phyloP scores from a whole-genome alignment of 2,888 invertebrate species.

The Nematopogon swammerdamellus region DNA sequence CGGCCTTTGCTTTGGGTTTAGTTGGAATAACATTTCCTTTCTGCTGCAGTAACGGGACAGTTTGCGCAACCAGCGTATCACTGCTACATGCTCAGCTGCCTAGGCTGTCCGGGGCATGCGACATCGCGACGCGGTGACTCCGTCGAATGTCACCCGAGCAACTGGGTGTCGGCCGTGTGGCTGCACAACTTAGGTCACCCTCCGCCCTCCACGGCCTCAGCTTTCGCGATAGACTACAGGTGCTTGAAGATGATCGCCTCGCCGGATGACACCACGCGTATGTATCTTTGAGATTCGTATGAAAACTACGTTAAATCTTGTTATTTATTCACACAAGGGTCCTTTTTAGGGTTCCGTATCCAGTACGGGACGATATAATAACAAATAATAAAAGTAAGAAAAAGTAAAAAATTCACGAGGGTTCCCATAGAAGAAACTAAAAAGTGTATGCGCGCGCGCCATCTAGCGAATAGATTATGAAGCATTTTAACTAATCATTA shows the following conservation, averaged over 20 bases:
- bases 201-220: conserved; percentile 32
- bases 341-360: no score
- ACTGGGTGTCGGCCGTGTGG: conserved; percentile 44
- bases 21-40: no score
- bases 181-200: conserved; percentile 41
- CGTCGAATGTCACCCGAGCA: conserved; percentile 31
- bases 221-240: conserved; percentile 35
- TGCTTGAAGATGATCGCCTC: conserved; percentile 47
- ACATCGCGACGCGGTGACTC: conserved; percentile 19
- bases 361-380: no score
- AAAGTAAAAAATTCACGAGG: no score
- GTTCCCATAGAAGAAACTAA: no score
- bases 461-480: no score
- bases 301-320: no score
- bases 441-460: no score
- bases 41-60: not conserved
- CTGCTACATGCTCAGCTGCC: conserved; percentile 37
- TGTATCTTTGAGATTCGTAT: conserved; percentile 14
- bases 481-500: no score
- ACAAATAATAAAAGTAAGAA: no score
- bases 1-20: no score
- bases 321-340: no score
- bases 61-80: conserved; percentile 9
- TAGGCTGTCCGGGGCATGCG: conserved; percentile 33
- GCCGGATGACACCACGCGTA: conserved; percentile 43